Base-by-base conservation (phyloP, 2,888 invertebrate genomes). In the Cataglyphis livida region DNA sequence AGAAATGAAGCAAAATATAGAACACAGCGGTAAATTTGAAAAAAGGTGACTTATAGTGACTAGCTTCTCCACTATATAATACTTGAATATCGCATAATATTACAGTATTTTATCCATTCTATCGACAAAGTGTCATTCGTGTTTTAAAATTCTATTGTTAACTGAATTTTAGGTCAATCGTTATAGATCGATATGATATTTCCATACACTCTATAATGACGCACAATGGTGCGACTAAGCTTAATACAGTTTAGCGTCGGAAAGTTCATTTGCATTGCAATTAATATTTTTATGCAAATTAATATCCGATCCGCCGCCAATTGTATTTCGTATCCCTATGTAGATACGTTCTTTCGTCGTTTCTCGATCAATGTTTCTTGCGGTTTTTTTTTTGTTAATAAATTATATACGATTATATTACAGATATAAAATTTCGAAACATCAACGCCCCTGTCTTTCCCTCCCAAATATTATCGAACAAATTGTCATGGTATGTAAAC, bases 221-320 rank as follows among this genome's bases (percentile, higher is more conserved):
- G 4, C 21, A 5, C 35, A 32, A 64, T 25, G 18, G 35, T 48
- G 57, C 65, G 25, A 51, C 4, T 7, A 7, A 15, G 18, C 15
- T 65, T 76, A 68, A 41, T 32, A 68, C 38, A 21, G 15, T 54
- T 51, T 35, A 25, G 54, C 51, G 41, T 15, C 41, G 41, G 15
- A 7, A 5, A 9, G 12, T 28, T 32, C 44, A 75, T 82, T 65
- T 65, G 57, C 75, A 54, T 76, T 32, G 44, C 74, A 44, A 75
- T 82, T 75, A 75, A 62, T 74, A 74, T 21, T 64, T 65, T 82
- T 75, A 75, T 82, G 82, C 32, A 76, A 82, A 82, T 75, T 21
- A 65, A 32, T 25, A 15, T 15, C 35, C 9, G 41, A 65, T 75
- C 41, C 41, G 15, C 57, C 57, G 81, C 41, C 51, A 75, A 82